A percentile compares a stretch with the other conserved stretches of the same genome.
phyloP scores from a whole-genome alignment of 2,797 vertebrate genomes.

The Sebastes paucispinis region DNA sequence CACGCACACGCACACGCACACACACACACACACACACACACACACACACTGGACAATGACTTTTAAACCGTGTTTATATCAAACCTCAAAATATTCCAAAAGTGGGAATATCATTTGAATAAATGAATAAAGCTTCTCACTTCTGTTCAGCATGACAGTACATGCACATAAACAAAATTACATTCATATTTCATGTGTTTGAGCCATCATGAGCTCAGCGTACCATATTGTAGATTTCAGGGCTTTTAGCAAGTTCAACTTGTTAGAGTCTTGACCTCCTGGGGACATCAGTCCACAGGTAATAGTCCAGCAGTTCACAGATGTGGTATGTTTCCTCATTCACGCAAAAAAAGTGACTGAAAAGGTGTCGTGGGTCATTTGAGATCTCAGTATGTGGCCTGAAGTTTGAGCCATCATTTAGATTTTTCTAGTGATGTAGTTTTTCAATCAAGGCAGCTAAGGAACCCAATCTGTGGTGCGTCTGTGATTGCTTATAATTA shows the following conservation, averaged over 20 bases:
- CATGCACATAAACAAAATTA: constrained; percentile 25
- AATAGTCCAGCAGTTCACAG: neutral
- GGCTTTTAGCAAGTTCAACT: constrained; percentile 35
- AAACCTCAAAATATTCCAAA: constrained; percentile 51
- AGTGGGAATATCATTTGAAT: constrained; percentile 64
- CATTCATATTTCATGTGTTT: constrained; percentile 62
- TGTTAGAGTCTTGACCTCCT: neutral
- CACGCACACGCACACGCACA: constrained; percentile 1
- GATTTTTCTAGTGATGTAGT: constrained; percentile 14
- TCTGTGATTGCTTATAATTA: constrained; percentile 27
- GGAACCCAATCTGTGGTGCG: constrained; percentile 36
- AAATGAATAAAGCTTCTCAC: constrained; percentile 57
- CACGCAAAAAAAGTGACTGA: neutral
- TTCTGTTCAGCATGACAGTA: neutral
- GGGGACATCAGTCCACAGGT: neutral
- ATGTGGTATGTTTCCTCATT: neutral
- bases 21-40: neutral
- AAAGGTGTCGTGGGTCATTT: neutral
- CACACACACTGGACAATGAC: constrained; percentile 5
- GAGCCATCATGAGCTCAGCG: neutral
- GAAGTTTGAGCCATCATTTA: constrained; percentile 12
- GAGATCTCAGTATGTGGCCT: neutral
- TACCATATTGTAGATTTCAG: constrained; percentile 4
- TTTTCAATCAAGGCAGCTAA: constrained; percentile 11
- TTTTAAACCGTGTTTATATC: constrained; percentile 51